Evolutionary conservation across 2,113 vertebrate genomes (phyloP), one percentile per base, ranked within the genome.

Genomic region (Oncorhynchus keta): DNA sequence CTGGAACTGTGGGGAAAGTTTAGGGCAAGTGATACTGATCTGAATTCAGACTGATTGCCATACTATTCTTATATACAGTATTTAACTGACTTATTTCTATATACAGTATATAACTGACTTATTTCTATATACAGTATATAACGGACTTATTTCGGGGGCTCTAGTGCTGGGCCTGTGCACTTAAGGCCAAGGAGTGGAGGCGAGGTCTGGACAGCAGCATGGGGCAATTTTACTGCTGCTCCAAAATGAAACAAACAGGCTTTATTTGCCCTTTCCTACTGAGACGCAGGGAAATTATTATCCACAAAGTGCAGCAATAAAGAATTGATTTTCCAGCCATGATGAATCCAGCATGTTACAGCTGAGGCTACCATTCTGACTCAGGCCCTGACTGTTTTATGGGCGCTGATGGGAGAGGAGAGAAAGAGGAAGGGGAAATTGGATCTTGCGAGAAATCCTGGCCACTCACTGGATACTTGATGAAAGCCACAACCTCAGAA

Each of bases 271-370:
- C 78, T 87, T 86, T 88, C 82, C 87, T 85, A 74, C 84, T 77
- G 81, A 88, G 84, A 83, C 86, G 85, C 74, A 26, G 83, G 83
- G 82, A 88, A 87, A 89, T 88, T 87, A 89, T 92, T 90, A 90
- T 86, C 86, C 89, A 83, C 79, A 83, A 90, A 77, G 76, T 89
- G 88, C 74, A 76, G 84, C 87, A 87, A 80, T 89, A 90, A 91
- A 90, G 83, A 85, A 81, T 68, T 85, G 90, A 90, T 88, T 90
- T 88, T 90, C 80, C 82, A 90, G 84, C 3, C 24, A 39, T 89
- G 89, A 93, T 93, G 87, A 88, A 89, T 91, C 76, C 85, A 86
- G 86, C 73, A 84, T 89, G 89, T 83, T 88, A 85, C 86, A 88
- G 88, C 87, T 90, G 88, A 89, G 88, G 79, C 89, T 80, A 83